A percentile compares a stretch with the other conserved stretches of the same genome.
Conservation (phyloP, 92 coral and sea anemone genomes). For the Parazoanthus atlanticus region DNA sequence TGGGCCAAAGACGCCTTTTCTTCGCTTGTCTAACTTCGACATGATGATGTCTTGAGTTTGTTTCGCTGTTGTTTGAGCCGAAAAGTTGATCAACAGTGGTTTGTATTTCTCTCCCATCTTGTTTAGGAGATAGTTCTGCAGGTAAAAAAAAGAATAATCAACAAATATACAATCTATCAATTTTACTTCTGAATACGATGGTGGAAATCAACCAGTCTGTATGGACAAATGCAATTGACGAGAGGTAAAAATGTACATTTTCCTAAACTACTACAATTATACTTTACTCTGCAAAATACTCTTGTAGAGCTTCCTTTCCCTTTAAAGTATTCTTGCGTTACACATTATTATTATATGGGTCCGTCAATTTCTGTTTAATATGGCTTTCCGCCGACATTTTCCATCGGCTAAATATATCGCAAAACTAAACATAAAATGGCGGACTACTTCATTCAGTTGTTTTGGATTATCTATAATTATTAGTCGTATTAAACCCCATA, state of each 20-base stretch:
- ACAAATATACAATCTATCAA: not conserved
- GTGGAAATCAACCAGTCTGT: not conserved
- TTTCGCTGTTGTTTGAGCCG: conserved; percentile 98
- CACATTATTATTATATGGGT: too few species aligned
- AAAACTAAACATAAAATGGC: too few species aligned
- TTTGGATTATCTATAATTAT: too few species aligned
- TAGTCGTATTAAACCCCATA: too few species aligned
- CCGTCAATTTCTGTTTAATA: too few species aligned
- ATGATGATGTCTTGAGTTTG: conserved; percentile 99
- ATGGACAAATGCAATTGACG: not conserved
- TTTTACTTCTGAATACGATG: not conserved
- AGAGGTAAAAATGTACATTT: not conserved
- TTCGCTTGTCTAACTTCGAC: conserved; percentile 99
- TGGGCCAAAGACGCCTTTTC: conserved; percentile 99
- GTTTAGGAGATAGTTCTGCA: conserved; percentile 92
- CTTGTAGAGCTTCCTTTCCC: too few species aligned
- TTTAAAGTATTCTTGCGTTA: too few species aligned
- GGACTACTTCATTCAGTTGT: too few species aligned
- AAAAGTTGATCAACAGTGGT: conserved; percentile 95
- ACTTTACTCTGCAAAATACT: too few species aligned
- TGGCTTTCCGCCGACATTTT: too few species aligned
- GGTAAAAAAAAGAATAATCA: not conserved
- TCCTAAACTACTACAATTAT: too few species aligned
- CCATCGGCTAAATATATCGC: too few species aligned
- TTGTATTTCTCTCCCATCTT: conserved; percentile 90